phyloP scores from a whole-genome alignment of 35 echinoderm and acorn worm species.

The Chiridota heheva region DNA sequence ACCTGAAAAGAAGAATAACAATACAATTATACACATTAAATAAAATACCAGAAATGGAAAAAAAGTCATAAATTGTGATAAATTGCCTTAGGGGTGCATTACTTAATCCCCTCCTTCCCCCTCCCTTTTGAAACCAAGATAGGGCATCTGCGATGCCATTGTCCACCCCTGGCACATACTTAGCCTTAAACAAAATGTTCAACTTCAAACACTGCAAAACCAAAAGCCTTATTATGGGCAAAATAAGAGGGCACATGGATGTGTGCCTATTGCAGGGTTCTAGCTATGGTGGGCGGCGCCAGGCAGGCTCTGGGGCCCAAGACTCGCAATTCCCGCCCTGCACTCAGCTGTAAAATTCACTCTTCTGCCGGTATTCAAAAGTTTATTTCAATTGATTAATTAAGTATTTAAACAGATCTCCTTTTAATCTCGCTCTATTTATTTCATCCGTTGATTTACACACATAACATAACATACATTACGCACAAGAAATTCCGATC shows the following conservation, averaged over 20 bases:
- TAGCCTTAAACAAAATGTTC: slow-evolving; percentile 52
- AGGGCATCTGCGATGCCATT: slow-evolving; percentile 58
- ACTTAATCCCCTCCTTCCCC: background rate
- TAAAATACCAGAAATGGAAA: background rate
- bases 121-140: slow-evolving; percentile 62
- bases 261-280: too few relatives aligned
- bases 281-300: too few relatives aligned
- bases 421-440: too few relatives aligned
- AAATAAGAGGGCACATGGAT: slow-evolving; percentile 29
- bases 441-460: too few relatives aligned
- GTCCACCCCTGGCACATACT: slow-evolving; percentile 27
- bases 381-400: too few relatives aligned
- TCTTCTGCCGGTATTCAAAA: too few relatives aligned
- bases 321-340: too few relatives aligned
- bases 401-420: too few relatives aligned
- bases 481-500: too few relatives aligned
- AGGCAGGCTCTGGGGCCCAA: too few relatives aligned
- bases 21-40: slow-evolving; percentile 5
- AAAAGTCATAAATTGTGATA: background rate
- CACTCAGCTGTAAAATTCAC: too few relatives aligned
- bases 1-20: background rate
- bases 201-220: slow-evolving; percentile 17
- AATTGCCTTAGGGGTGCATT: slow-evolving; percentile 18
- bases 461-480: too few relatives aligned
- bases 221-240: slow-evolving; percentile 34